These are phyloP conservation scores for Camponotus pennsylvanicus DNA, from an alignment of 1,140 invertebrate species.

Conservation along the genomic window DNA sequence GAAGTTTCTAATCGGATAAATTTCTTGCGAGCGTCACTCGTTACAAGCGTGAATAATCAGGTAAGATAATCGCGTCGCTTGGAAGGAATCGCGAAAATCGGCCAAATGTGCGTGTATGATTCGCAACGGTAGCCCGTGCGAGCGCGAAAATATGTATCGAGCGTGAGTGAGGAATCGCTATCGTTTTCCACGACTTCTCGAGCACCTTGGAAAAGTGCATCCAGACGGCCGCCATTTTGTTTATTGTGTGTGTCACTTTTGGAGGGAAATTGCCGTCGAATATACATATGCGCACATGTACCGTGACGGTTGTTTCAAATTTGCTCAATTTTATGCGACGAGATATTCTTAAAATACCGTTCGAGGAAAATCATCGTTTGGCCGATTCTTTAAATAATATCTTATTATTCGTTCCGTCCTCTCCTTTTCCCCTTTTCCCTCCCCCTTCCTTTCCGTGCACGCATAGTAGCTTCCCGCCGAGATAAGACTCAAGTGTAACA, in stretches of 20 bases:
- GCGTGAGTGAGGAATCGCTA: background rate
- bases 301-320: background rate
- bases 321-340: background rate
- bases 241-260: slow-evolving; percentile 82
- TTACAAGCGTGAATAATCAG: slow-evolving; percentile 2
- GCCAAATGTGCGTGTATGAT: background rate
- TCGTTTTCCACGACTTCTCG: background rate
- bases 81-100: no score
- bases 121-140: background rate
- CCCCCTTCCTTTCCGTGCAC: no score
- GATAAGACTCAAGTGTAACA: no score
- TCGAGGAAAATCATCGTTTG: background rate
- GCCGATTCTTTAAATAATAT: background rate
- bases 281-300: no score
- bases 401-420: slow-evolving; percentile 15
- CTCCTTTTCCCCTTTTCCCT: background rate
- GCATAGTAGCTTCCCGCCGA: no score
- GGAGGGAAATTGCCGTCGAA: slow-evolving; percentile 80
- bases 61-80: background rate
- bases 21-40: background rate
- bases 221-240: slow-evolving; percentile 82
- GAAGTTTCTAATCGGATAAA: background rate
- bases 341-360: background rate
- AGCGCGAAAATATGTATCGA: background rate
- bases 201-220: slow-evolving; percentile 28